phyloP scores from a whole-genome alignment of 1,140 invertebrate genomes.

The Bradysia coprophila region DNA sequence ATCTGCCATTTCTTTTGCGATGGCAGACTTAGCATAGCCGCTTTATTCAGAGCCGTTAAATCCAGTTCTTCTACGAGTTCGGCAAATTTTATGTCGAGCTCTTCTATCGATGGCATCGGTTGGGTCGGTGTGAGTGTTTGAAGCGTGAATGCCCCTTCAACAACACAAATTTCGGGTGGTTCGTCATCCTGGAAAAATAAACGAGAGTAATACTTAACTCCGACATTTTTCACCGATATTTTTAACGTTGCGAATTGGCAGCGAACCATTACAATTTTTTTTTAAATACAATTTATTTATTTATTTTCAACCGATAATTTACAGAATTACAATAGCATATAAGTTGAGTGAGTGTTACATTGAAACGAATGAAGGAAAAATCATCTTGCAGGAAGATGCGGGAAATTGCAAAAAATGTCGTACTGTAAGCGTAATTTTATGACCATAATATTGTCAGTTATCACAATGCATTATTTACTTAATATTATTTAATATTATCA shows the following conservation, averaged over 20 bases:
- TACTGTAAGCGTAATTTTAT: too few relatives aligned
- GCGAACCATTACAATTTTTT: not conserved
- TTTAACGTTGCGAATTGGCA: too few relatives aligned
- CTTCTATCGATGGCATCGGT: conserved; percentile 82
- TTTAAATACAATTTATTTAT: too few relatives aligned
- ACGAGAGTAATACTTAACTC: not conserved
- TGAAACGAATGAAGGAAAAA: too few relatives aligned
- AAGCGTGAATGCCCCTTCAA: conserved; percentile 65
- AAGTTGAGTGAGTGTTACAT: too few relatives aligned
- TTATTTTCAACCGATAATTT: too few relatives aligned
- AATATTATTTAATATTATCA: too few relatives aligned
- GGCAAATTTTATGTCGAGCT: conserved; percentile 82
- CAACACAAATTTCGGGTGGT: conserved; percentile 78
- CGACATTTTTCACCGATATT: too few relatives aligned
- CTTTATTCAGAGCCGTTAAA: conserved; percentile 78
- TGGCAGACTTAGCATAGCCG: conserved; percentile 78
- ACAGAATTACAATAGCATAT: not conserved
- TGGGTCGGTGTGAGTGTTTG: conserved; percentile 71
- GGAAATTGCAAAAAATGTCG: too few relatives aligned
- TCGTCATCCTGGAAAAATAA: conserved; percentile 52
- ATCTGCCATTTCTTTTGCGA: conserved; percentile 96
- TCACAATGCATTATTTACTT: too few relatives aligned
- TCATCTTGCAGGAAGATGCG: too few relatives aligned
- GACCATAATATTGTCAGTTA: too few relatives aligned
- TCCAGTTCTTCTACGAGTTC: conserved; percentile 90